A percentile compares a stretch with the other conserved stretches of the same genome.
Evolutionary conservation across 2,888 invertebrate species (phyloP).

Genomic region (Palloptera scutellata): DNA sequence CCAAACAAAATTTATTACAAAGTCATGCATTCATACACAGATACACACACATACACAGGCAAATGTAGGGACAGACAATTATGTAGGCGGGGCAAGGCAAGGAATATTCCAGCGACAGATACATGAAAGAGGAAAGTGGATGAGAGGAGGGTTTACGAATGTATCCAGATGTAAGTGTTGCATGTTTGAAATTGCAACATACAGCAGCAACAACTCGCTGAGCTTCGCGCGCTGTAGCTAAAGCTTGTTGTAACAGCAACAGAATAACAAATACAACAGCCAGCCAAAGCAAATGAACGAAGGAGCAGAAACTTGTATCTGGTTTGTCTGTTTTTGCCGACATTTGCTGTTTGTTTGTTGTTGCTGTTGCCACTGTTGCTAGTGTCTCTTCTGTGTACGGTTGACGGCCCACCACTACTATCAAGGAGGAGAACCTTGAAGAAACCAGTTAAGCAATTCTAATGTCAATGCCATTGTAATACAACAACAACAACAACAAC

Average conservation of each 20-base stretch:
- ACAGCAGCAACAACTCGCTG: no score
- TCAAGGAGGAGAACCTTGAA: constrained; percentile 55
- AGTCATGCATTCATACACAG: background rate
- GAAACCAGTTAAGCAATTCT: constrained; percentile 62
- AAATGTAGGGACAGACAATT: no score
- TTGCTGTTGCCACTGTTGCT: background rate
- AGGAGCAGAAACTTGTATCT: background rate
- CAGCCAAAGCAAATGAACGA: background rate
- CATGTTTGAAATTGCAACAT: no score
- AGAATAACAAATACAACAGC: no score
- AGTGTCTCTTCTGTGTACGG: background rate
- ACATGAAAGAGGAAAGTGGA: no score
- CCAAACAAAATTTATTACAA: background rate
- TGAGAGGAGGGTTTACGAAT: no score
- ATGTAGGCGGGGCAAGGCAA: no score
- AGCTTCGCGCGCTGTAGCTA: no score
- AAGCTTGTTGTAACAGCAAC: no score
- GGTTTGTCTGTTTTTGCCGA: background rate
- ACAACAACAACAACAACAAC: constrained; percentile 1
- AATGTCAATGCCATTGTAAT: constrained; percentile 63
- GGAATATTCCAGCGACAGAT: no score
- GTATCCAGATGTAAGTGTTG: no score
- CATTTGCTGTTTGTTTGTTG: background rate
- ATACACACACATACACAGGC: constrained; percentile 3
- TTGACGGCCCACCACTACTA: constrained; percentile 20